A percentile compares a stretch with the other conserved stretches of the same genome.
These are phyloP conservation scores for Fopius arisanus DNA, from an alignment of 1,140 invertebrate genomes.

Conservation along the genomic window DNA sequence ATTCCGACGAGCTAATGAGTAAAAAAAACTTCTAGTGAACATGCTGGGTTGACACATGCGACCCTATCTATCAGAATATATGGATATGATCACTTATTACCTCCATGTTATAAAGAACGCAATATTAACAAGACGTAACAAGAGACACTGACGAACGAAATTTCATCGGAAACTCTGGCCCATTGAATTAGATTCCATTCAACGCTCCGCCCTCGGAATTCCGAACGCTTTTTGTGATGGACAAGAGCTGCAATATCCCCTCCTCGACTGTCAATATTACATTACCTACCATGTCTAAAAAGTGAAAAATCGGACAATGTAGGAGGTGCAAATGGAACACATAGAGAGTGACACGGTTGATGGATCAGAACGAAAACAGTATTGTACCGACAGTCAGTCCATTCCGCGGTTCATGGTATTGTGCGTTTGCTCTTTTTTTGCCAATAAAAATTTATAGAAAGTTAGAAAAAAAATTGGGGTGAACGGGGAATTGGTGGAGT, in stretches of 20 bases:
- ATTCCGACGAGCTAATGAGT: too few species aligned
- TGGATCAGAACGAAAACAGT: constrained; percentile 9
- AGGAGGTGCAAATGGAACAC: not conserved
- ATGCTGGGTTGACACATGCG: too few species aligned
- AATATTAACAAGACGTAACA: not conserved
- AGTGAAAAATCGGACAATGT: not conserved
- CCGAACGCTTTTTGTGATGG: not conserved
- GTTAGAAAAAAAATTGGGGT: not conserved
- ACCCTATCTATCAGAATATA: too few species aligned
- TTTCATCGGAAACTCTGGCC: not conserved
- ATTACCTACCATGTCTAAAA: not conserved
- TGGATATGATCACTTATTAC: too few species aligned
- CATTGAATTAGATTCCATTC: not conserved
- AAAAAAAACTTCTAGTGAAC: too few species aligned
- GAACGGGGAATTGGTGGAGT: not conserved
- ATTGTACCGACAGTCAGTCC: not conserved
- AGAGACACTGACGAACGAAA: not conserved
- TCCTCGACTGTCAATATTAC: not conserved
- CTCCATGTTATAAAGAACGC: not conserved
- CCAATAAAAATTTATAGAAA: not conserved
- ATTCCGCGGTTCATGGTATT: not conserved
- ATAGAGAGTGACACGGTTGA: not conserved
- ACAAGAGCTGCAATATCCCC: constrained; percentile 15
- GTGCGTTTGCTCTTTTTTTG: not conserved
- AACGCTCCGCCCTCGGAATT: not conserved